A percentile compares a stretch with the other conserved stretches of the same genome.
Conservation (phyloP, 1,140 invertebrate genomes). For the Drosophila eugracilis region DNA sequence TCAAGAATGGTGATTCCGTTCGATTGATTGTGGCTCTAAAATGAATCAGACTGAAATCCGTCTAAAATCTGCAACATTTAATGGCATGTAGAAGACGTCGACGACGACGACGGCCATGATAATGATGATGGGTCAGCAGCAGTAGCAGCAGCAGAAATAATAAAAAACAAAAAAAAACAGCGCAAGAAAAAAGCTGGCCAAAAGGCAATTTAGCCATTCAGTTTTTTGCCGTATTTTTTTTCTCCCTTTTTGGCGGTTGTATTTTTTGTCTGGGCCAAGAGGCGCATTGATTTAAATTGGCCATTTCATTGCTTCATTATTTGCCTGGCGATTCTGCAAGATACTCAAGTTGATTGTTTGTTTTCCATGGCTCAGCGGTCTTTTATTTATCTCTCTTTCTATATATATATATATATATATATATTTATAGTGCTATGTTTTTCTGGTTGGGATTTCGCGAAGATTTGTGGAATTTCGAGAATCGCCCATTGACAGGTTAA, state of each 20-base stretch:
- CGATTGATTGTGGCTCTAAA: conserved; percentile 25
- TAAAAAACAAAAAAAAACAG: no score
- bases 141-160: conserved; percentile 19
- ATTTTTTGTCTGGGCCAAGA: conserved; percentile 28
- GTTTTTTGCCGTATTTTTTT: conserved; percentile 10
- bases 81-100: conserved; percentile 36
- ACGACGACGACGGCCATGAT: no score
- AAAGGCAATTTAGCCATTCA: conserved; percentile 52
- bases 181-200: conserved; percentile 26
- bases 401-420: no score
- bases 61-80: conserved; percentile 28
- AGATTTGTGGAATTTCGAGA: conserved; percentile 37
- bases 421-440: conserved; percentile 33
- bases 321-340: conserved; percentile 32
- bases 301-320: conserved; percentile 75
- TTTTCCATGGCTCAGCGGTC: conserved; percentile 29
- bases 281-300: conserved; percentile 73
- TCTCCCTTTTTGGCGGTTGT: conserved; percentile 7
- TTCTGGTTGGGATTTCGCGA: conserved; percentile 42
- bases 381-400: conserved; percentile 53
- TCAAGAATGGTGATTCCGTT: conserved; percentile 15
- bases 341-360: conserved; percentile 69
- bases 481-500: conserved; percentile 40
- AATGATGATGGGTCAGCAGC: conserved; percentile 36
- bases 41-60: conserved; percentile 14